Evolutionary conservation across 2,113 vertebrate genomes (phyloP).

Genomic region (Plecotus auritus): DNA sequence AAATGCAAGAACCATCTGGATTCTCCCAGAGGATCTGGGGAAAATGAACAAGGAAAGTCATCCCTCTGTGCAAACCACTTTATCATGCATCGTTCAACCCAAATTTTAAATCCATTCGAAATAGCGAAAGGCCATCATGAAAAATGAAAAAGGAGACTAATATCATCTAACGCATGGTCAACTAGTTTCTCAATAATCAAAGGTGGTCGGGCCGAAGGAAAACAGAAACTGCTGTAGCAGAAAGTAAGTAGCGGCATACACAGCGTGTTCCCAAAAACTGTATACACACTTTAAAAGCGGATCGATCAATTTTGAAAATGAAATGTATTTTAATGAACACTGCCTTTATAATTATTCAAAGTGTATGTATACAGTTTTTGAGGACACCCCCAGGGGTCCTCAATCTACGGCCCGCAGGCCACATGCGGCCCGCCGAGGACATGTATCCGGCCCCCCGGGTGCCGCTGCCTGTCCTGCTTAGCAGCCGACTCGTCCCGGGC

Average conservation of each 20-base stretch:
- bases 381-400: no score
- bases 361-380: no score
- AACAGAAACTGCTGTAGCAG: not conserved
- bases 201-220: not conserved
- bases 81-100: conserved; percentile 30
- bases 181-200: not conserved
- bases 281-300: no score
- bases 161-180: not conserved
- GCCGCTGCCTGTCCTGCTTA: no score
- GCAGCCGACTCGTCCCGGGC: no score
- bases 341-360: no score
- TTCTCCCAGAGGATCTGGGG: not conserved
- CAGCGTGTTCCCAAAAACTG: no score
- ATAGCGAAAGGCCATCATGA: not conserved
- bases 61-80: conserved; percentile 39
- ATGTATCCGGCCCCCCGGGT: no score
- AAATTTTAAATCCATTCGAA: conserved; percentile 37
- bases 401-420: no score
- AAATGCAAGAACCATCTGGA: conserved; percentile 61
- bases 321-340: no score
- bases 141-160: not conserved
- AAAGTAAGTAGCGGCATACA: not conserved
- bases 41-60: conserved; percentile 39
- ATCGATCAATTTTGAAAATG: no score
- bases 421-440: no score